A percentile compares a stretch with the other conserved stretches of the same genome.
Conservation (phyloP, 2,113 vertebrate genomes). For the Vidua macroura region DNA sequence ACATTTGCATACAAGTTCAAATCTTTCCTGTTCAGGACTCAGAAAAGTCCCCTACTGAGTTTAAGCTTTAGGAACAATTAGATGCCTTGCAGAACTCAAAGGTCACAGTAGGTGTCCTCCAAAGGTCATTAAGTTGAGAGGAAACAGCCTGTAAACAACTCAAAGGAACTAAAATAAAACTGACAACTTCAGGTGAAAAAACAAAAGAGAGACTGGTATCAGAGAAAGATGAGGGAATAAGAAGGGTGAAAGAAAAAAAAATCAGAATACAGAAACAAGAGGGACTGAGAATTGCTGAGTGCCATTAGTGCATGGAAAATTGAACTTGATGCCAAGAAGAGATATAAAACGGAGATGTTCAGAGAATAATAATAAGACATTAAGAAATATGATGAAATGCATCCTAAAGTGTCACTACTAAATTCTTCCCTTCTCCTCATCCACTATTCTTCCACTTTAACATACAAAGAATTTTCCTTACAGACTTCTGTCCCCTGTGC, state of each 20-base stretch:
- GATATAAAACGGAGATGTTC: background rate
- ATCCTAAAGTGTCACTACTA: background rate
- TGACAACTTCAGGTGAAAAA: background rate
- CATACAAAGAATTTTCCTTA: background rate
- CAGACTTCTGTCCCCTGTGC: background rate
- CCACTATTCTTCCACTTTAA: background rate
- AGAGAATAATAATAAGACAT: background rate
- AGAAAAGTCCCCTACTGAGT: background rate
- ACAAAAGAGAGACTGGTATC: background rate
- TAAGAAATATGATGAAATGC: background rate
- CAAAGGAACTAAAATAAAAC: background rate
- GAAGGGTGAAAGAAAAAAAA: background rate
- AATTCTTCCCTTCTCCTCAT: background rate
- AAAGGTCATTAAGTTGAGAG: background rate
- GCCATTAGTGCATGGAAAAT: background rate
- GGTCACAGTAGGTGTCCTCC: background rate
- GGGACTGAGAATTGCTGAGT: background rate
- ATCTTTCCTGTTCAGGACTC: background rate
- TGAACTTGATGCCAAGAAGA: background rate
- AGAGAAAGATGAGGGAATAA: background rate
- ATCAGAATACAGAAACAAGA: background rate
- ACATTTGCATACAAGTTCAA: slow-evolving; percentile 1
- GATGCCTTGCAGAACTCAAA: background rate
- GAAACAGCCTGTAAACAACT: background rate
- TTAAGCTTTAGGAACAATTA: slow-evolving; percentile 20